Base-by-base conservation (phyloP, 2,797 vertebrate species). In the Peromyscus aztecus region DNA sequence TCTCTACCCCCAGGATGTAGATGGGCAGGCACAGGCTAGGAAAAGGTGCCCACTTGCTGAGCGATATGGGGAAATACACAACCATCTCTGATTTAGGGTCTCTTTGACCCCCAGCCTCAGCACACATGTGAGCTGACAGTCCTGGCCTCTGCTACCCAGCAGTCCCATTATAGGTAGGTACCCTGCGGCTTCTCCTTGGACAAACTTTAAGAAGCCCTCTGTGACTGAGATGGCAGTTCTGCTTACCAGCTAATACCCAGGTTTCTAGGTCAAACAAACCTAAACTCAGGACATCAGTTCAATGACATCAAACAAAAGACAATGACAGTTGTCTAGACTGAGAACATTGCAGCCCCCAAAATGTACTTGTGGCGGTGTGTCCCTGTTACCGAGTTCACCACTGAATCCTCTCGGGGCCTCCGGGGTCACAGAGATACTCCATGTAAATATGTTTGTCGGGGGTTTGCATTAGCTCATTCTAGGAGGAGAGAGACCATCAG, bases 1-100 rank as follows among this genome's bases (percentile, higher is more conserved):
- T 0, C 4, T 3, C 0, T 0, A 4, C 40, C 2, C 37, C 37
- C 43, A 19, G 49, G 63, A 4, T 3, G 1, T 61, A 40, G 57
- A 83, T 31, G 31, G n/a, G 55, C n/a, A 37, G 17, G 65, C 65
- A 76, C 29, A 0, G 19, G 52, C 87, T 37, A 24, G 40, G 73
- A 29, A 13, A n/a, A 46, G 29, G 43, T 0, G 0, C 7, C 11
- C 55, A 5, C 76, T 3, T 57, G 61, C 84, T 49, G 23, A 49
- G 21, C 11, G 46, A 16, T 29, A 67, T 4, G 6, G 49, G 80
- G 34, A 7, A 43, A 78, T 12, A 13, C 23, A 31, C 11, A 27
- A 0, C 5, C 29, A 31, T 87, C 84, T 21, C 52, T 4, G 37
- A 43, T 24, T 69, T 31, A 5, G 43, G 29, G 16, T 12, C 27